Conservation (phyloP, 2,888 invertebrate species). For the Machimus rusticus region DNA sequence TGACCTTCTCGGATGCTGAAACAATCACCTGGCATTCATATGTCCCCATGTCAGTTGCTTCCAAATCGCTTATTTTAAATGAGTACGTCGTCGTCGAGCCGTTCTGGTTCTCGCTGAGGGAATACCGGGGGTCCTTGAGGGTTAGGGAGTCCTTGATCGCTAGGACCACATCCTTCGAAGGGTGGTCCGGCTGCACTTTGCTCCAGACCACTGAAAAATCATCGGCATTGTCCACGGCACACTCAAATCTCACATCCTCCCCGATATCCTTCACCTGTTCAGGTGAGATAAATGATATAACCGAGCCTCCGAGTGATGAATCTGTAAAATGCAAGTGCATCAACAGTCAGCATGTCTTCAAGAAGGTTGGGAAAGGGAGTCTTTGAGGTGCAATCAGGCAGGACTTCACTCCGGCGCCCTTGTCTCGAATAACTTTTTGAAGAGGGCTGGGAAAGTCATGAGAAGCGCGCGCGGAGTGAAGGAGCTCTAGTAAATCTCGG, state of each 20-base stretch:
- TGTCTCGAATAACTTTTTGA: neutral
- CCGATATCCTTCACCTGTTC: slow-evolving; percentile 52
- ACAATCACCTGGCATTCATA: slow-evolving; percentile 62
- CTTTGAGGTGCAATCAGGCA: neutral
- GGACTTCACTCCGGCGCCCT: neutral
- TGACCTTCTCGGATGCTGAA: slow-evolving; percentile 57
- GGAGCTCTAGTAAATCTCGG: neutral
- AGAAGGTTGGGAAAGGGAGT: neutral
- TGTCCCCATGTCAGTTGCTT: slow-evolving; percentile 58
- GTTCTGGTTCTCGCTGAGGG: slow-evolving; percentile 52
- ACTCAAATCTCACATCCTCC: slow-evolving; percentile 59
- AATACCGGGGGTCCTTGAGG: slow-evolving; percentile 57
- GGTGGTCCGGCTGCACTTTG: slow-evolving; percentile 55
- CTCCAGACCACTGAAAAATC: slow-evolving; percentile 58
- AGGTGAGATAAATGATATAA: slow-evolving; percentile 45
- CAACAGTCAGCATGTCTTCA: neutral
- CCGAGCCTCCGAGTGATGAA: slow-evolving; percentile 42
- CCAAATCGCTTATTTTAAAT: slow-evolving; percentile 57
- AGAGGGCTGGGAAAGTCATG: neutral
- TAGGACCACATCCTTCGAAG: slow-evolving; percentile 56
- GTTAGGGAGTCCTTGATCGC: slow-evolving; percentile 58
- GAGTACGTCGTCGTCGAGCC: slow-evolving; percentile 56
- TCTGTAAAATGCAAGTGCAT: slow-evolving; percentile 22
- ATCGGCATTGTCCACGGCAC: slow-evolving; percentile 59
- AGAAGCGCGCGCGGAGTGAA: neutral